phyloP scores from a whole-genome alignment of 2,797 vertebrate genomes.

The Mergus octosetaceus region DNA sequence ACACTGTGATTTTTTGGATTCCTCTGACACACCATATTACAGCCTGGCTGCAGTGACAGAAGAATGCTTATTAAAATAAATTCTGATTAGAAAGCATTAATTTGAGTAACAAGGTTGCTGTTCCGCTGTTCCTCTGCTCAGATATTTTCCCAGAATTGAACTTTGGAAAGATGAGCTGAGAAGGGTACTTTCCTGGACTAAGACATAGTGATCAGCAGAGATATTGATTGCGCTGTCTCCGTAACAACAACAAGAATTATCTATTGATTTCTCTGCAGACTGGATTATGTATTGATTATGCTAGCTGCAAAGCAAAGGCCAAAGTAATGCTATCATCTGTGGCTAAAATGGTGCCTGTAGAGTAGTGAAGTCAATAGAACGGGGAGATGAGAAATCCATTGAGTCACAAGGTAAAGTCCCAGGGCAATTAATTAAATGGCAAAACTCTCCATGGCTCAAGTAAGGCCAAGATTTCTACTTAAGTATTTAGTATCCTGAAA shows the following conservation, averaged over 20 bases:
- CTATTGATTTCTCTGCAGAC: slow-evolving; percentile 64
- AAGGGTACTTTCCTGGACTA: slow-evolving; percentile 23
- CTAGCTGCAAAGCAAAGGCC: slow-evolving; percentile 27
- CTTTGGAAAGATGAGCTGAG: slow-evolving; percentile 28
- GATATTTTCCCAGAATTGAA: slow-evolving; percentile 37
- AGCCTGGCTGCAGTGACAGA: background rate
- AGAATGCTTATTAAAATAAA: slow-evolving; percentile 36
- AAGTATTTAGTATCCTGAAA: slow-evolving; percentile 48
- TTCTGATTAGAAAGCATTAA: slow-evolving; percentile 36
- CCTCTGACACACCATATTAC: background rate
- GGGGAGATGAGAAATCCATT: slow-evolving; percentile 62
- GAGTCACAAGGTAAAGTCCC: slow-evolving; percentile 56
- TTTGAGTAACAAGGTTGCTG: background rate
- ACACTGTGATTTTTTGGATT: slow-evolving; percentile 39
- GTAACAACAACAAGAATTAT: slow-evolving; percentile 60
- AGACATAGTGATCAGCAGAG: slow-evolving; percentile 42
- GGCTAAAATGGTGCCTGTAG: slow-evolving; percentile 36
- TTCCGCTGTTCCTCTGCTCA: background rate
- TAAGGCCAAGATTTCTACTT: slow-evolving; percentile 11
- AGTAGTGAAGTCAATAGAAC: slow-evolving; percentile 60
- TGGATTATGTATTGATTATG: slow-evolving; percentile 49
- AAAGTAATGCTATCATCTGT: slow-evolving; percentile 55
- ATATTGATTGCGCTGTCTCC: slow-evolving; percentile 33
- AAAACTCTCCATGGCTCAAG: slow-evolving; percentile 39
- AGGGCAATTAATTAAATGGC: slow-evolving; percentile 55